Evolutionary conservation across 1,140 invertebrate genomes (phyloP), one percentile per base, ranked within the genome.

Genomic region (Hydropsyche tenuis): DNA sequence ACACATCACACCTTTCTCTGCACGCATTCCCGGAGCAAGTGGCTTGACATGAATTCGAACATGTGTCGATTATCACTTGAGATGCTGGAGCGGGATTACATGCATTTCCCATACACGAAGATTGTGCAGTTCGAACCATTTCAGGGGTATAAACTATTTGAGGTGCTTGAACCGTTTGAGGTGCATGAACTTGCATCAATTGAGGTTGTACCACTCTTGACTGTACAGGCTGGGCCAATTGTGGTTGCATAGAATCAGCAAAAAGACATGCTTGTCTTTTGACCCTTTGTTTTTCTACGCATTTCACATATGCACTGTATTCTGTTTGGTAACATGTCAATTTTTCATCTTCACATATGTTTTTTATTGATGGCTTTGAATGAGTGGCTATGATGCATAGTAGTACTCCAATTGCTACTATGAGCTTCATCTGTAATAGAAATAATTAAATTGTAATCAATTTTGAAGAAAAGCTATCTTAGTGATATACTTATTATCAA

Each of bases 311-410:
- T 0, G 30, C 72, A 5, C 68, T 63, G 73, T 76, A 75, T 46
- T 78, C 75, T 5, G 75, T 76, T 62, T 74, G 69, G n/a, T 12
- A 1, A 62, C 77, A 78, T 73, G 69, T 66, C 4, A 72, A 69
- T 12, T 72, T 22, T 12, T 56, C 16, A 42, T 73, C 71, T 43
- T 51, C 56, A 62, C 65, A 74, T 37, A 43, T 66, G 42, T 72
- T 72, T 48, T 42, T 14, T 14, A 53, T 18, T 30, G n/a, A 37
- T 9, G 48, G 14, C 7, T 53, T 30, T 37, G 23, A 23, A n/a
- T 30, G 51, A 18, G 11, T n/a, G 16, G 4, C 14, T 30, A 3
- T n/a, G 2, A 56, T 12, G 48, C 6, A 62, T 25, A 56, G 23
- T 69, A 76, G 12, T 11, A 66, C 1, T 42, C 27, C 18, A 73